These are phyloP conservation scores for Pristis pectinata DNA, from an alignment of 2,797 vertebrate species.

Conservation along the genomic window DNA sequence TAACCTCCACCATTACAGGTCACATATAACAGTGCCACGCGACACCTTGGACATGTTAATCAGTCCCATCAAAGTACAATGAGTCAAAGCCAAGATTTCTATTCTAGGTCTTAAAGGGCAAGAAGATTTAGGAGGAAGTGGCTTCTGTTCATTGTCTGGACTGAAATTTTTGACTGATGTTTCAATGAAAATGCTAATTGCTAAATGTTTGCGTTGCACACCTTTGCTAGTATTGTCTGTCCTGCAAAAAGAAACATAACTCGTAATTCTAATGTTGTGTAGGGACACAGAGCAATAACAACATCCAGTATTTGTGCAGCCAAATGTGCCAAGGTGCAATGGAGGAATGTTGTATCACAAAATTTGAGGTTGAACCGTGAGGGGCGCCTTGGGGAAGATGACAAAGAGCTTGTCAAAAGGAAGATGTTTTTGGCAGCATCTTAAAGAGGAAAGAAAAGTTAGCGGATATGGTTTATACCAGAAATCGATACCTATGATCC, in stretches of 20 bases:
- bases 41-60: neutral
- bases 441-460: no score
- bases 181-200: neutral
- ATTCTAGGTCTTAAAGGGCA: neutral
- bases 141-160: neutral
- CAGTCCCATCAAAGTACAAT: neutral
- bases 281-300: neutral
- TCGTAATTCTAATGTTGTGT: neutral
- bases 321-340: no score
- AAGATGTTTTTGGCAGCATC: no score
- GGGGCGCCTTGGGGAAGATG: no score
- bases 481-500: no score
- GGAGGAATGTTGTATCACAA: no score
- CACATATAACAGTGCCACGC: neutral
- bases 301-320: no score
- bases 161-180: neutral
- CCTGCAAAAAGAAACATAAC: neutral
- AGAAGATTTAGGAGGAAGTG: neutral
- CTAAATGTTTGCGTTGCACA: neutral
- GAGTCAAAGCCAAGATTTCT: neutral
- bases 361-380: no score
- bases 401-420: no score
- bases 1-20: neutral
- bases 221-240: neutral
- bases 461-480: no score